A percentile compares a stretch with the other conserved stretches of the same genome.
phyloP scores from a whole-genome alignment of 2,888 invertebrate species.

The Ptycholaimellus sp. region DNA sequence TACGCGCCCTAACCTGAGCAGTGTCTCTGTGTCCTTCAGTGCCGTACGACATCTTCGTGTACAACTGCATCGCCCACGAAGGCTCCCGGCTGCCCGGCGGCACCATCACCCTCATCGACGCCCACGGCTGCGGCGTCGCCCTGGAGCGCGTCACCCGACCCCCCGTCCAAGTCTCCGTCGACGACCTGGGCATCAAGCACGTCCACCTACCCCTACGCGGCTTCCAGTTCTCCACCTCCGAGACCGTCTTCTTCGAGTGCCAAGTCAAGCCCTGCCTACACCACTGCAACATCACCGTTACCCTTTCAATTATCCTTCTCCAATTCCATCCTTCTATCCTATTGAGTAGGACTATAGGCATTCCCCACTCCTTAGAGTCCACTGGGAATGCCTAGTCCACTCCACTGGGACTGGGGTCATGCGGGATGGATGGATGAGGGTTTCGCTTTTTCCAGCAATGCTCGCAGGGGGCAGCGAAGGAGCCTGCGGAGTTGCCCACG shows the following conservation, averaged over 20 bases:
- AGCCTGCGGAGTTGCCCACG: too few species aligned
- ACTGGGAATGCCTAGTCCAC: too few species aligned
- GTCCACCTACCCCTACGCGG: background rate
- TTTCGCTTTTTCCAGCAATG: too few species aligned
- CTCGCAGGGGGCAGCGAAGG: too few species aligned
- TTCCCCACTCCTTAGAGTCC: too few species aligned
- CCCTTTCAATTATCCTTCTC: background rate
- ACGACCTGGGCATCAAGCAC: background rate
- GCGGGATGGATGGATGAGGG: background rate
- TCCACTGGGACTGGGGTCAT: background rate
- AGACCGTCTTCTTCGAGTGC: constrained; percentile 2
- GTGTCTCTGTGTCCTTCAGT: constrained; percentile 2
- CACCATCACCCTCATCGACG: constrained; percentile 3
- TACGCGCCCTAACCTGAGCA: too few species aligned
- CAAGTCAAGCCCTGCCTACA: constrained; percentile 2
- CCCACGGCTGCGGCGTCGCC: background rate
- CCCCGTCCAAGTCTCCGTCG: background rate
- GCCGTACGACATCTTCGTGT: constrained; percentile 4
- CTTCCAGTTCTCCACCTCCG: constrained; percentile 3
- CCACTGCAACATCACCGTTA: constrained; percentile 2
- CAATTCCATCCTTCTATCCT: too few species aligned
- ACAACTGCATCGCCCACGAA: constrained; percentile 5
- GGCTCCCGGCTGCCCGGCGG: background rate
- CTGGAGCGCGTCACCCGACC: constrained; percentile 1
- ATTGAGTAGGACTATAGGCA: too few species aligned